Conservation (phyloP, 2,113 vertebrate species). For the Anguilla rostrata region DNA sequence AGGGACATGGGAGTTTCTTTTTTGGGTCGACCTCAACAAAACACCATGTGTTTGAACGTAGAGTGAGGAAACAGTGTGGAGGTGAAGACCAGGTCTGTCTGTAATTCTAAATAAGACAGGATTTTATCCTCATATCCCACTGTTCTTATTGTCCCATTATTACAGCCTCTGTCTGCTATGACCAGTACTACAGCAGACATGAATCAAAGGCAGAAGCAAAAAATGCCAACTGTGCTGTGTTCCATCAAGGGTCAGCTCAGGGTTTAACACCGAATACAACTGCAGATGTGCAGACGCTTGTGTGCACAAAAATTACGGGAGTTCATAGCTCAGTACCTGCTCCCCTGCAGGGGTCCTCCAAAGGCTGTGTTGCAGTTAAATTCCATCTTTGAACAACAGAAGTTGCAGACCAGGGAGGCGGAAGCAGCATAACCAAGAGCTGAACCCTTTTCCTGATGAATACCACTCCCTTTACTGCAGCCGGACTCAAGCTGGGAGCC, state of each 20-base stretch:
- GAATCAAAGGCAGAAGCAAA: background rate
- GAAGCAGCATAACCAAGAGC: no score
- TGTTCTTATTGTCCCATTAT: background rate
- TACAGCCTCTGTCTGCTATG: background rate
- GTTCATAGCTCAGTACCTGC: background rate
- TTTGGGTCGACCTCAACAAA: background rate
- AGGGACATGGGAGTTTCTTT: background rate
- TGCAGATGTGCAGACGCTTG: no score
- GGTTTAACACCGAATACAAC: background rate
- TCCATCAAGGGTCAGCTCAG: background rate
- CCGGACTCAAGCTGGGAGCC: conserved; percentile 39
- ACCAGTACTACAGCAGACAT: background rate
- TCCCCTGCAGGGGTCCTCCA: background rate
- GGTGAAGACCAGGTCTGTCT: background rate
- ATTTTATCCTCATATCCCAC: background rate
- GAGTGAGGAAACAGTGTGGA: background rate
- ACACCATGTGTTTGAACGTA: no score
- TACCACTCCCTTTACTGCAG: background rate
- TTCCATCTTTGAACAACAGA: background rate
- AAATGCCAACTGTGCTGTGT: background rate
- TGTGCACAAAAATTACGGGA: no score
- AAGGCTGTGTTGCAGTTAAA: background rate
- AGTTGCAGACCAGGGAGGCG: no score
- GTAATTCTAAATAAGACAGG: background rate
- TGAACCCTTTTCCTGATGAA: background rate